These are phyloP conservation scores for Anas platyrhynchos DNA, from an alignment of 2,113 vertebrate species.

Conservation along the genomic window DNA sequence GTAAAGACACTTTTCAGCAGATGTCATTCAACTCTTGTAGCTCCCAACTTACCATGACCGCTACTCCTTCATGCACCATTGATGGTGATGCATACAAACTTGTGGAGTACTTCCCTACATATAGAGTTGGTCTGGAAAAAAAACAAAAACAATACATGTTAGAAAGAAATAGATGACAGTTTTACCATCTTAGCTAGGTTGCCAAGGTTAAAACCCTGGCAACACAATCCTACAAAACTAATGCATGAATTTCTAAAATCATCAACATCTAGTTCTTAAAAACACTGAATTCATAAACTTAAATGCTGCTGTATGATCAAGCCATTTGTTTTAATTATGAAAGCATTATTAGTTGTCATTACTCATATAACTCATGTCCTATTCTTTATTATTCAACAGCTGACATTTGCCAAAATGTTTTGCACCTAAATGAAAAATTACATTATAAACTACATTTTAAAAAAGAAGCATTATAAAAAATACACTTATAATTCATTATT, in stretches of 20 bases:
- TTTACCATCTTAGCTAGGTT: background rate
- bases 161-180: background rate
- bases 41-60: slow-evolving; percentile 90
- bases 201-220: too few relatives aligned
- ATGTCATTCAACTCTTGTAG: background rate
- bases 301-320: background rate
- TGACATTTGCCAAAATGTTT: background rate
- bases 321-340: background rate
- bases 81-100: slow-evolving; percentile 95
- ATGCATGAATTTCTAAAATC: background rate
- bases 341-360: background rate
- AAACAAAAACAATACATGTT: background rate
- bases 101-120: slow-evolving; percentile 94
- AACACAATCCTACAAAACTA: background rate
- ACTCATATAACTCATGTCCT: background rate
- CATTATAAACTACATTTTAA: background rate
- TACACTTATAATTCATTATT: background rate
- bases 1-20: background rate
- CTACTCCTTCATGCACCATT: slow-evolving; percentile 95
- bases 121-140: slow-evolving; percentile 88
- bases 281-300: background rate
- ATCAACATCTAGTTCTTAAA: background rate
- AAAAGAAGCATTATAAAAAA: background rate
- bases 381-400: background rate
- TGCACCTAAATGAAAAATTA: background rate